Base-by-base conservation (phyloP, 2,113 vertebrate species). In the Aspiorhynchus laticeps region DNA sequence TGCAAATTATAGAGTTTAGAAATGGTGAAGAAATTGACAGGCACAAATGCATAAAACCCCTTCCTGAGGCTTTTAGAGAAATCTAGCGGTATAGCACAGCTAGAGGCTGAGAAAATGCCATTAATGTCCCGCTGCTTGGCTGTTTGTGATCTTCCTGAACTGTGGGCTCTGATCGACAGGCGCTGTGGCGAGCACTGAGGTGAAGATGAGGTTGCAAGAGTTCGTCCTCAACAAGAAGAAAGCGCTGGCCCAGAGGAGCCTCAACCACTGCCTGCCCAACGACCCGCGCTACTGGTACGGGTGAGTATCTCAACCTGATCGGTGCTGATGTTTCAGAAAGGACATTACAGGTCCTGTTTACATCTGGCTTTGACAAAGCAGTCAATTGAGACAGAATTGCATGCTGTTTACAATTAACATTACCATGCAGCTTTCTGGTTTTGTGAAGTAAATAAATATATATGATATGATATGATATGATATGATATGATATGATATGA, bases 211-310 rank as follows among this genome's bases (percentile, higher is more conserved):
- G 65, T 90, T 99, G 14, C 98, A 99, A 88, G 98, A 99, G 89
- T 99, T 99, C 89, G 98, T 99, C 73, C 94, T 99, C 84, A 99
- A 98, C 91, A 99, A 99, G 90, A 99, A 99, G 95, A 99, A 99
- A 91, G 97, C 98, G 0, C 93, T 98, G 92, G 98, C 98, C 82
- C 98, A 99, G 90, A 94, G 98, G 83, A 98, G 92, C 92, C 95
- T 99, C 84, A 99, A 99, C 96, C 98, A 99, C 94, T 98, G 97
- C 93, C 94, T 99, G 88, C 96, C 97, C 91, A 96, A 94, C 0
- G 97, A 99, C 91, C 98, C 97, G 3, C 97, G 97, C 94, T 98
- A 96, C 95, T 99, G 97, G 97, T 99, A 97, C 10, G 97, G 97
- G 97, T 99, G 94, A 97, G 98, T 97, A 93, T 90, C 88, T 17